Evolutionary conservation across 1,140 invertebrate genomes (phyloP).

Genomic region (Halesus radiatus): DNA sequence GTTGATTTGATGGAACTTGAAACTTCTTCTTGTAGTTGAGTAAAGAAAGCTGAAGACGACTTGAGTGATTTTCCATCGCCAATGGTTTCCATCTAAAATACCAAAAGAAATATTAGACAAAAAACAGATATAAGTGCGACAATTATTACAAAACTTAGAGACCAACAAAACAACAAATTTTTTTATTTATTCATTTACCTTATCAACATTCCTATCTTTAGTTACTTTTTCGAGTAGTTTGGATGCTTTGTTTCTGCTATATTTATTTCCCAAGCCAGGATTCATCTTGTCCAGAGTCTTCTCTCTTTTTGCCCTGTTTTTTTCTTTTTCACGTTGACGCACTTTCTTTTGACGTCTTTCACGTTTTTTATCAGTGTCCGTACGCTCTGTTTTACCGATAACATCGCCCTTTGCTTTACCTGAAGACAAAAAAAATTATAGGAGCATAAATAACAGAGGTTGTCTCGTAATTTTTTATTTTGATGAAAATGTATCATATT

Average conservation of each 20-base stretch:
- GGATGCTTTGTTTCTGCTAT: slow-evolving; percentile 65
- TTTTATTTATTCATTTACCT: slow-evolving; percentile 60
- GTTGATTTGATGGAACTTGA: slow-evolving; percentile 66
- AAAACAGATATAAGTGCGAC: too few species aligned
- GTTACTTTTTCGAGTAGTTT: slow-evolving; percentile 73
- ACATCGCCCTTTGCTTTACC: slow-evolving; percentile 83
- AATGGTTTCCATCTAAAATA: slow-evolving; percentile 66
- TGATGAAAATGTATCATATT: too few species aligned
- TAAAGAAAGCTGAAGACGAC: slow-evolving; percentile 88
- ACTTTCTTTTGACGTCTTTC: slow-evolving; percentile 90
- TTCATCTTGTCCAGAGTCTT: slow-evolving; percentile 64
- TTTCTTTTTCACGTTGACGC: slow-evolving; percentile 74
- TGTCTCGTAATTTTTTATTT: too few species aligned
- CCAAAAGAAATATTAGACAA: slow-evolving; percentile 23
- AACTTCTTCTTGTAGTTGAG: slow-evolving; percentile 83
- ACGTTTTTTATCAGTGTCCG: slow-evolving; percentile 90
- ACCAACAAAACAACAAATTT: too few species aligned
- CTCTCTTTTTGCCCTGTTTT: slow-evolving; percentile 71
- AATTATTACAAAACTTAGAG: too few species aligned
- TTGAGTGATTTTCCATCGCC: slow-evolving; percentile 74
- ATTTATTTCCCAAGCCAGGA: slow-evolving; percentile 73
- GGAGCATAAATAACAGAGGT: too few species aligned
- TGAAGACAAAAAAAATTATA: slow-evolving; percentile 62
- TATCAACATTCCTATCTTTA: slow-evolving; percentile 76
- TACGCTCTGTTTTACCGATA: slow-evolving; percentile 85